Evolutionary conservation across 1,140 invertebrate genomes (phyloP), one percentile per base, ranked within the genome.

Genomic region (Microplitis mediator): DNA sequence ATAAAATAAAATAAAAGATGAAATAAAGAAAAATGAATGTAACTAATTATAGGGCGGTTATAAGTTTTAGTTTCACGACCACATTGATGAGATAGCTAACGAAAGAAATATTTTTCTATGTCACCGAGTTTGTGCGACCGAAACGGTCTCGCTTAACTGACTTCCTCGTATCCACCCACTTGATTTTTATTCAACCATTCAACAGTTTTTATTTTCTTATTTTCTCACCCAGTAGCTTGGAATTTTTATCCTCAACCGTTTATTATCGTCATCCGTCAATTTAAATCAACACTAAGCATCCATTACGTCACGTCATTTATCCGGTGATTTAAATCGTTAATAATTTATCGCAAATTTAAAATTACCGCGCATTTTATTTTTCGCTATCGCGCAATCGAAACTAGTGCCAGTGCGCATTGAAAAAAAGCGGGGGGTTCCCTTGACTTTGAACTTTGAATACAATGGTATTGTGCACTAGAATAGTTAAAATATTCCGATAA

Each of bases 71-170:
- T 73, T 71, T 69, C 69, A 65, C 67, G 66, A 75, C 75, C 72
- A 72, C 74, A 75, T 69, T 75, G 75, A 75, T 77, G 73, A 77
- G 76, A 74, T 39, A 64, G 11, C 32, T 52, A 71, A 23, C 13
- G 69, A 66, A 74, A 23, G 45, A 72, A 69, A 76, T 74, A 70
- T 68, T 68, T 80, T 80, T 73, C 77, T 75, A 75, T 82, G 79
- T 81, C 77, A 81, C 73, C 74, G 74, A 77, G 72, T 67, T 65
- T 65, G 74, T 67, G 73, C 31, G 72, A 68, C 72, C 75, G 39
- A 56, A 76, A 74, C 76, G 72, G 76, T 79, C 74, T 71, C 75
- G 75, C 75, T 77, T 64, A 73, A 69, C 60, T 69, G 71, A 62
- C 67, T 69, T 71, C 62, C 35, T 36, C 66, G 62, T 69, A 71